Base-by-base conservation (phyloP, 2,888 invertebrate species). In the Serrognathus titanus region DNA sequence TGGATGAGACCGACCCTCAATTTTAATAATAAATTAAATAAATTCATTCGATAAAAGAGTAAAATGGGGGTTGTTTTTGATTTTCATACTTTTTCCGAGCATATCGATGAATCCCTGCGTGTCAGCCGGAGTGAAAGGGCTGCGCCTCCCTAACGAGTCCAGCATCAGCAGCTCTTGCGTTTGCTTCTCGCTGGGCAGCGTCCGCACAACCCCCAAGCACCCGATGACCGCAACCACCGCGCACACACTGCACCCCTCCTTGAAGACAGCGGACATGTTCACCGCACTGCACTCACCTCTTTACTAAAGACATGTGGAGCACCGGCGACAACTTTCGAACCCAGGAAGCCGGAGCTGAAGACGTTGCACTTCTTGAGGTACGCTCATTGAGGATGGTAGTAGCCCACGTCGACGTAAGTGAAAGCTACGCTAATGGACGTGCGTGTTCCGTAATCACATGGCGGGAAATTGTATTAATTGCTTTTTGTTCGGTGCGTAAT, bases 21-120 rank as follows among this genome's bases (percentile, higher is more conserved):
- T 4, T 3, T 20, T 20, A 20, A 20, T 2, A 20, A 4, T 20
- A 3, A 20, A n/a, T n/a, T n/a, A n/a, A n/a, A n/a, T n/a, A n/a
- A n/a, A n/a, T n/a, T n/a, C n/a, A n/a, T n/a, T n/a, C n/a, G n/a
- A n/a, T n/a, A n/a, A n/a, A n/a, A n/a, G n/a, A n/a, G n/a, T n/a
- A n/a, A n/a, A 1, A 31, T 31, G 24, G 24, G 16, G 24, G 24
- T 31, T 31, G 24, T 7, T 31, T 16, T 16, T 2, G 4, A 3
- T 31, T 31, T 45, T 73, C 86, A 80, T 84, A 92, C 92, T 92
- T 85, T 90, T 86, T 60, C 91, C 90, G 70, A 92, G 80, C 81
- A 92, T 86, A 75, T 92, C 90, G 83, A 92, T 89, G 61, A 92
- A 85, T 67, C 86, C 85, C 67, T 89, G 85, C 59, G 81, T 81